Conservation (phyloP, 2,113 vertebrate species). For the Melanostigma gelatinosum region DNA sequence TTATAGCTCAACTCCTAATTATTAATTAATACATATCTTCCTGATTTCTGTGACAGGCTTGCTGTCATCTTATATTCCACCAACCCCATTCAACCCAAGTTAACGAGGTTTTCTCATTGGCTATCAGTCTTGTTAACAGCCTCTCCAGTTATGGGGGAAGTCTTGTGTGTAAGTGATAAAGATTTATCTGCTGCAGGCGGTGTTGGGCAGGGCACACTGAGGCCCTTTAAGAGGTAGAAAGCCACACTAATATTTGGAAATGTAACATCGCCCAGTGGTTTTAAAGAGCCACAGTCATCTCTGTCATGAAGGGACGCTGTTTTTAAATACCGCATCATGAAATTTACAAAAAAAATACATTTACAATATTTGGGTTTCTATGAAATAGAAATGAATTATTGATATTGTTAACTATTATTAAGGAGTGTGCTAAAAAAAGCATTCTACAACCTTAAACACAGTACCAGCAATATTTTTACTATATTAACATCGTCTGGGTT, state of each 20-base stretch:
- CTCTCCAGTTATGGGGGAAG: slow-evolving; percentile 62
- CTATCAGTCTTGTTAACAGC: slow-evolving; percentile 73
- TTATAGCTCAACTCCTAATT: not conserved
- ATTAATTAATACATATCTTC: not conserved
- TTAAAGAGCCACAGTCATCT: not conserved
- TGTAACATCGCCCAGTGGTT: not conserved
- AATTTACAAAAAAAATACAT: not conserved
- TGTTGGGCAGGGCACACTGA: slow-evolving; percentile 64
- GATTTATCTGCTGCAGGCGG: slow-evolving; percentile 79
- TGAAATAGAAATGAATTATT: not conserved
- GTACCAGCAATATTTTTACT: slow-evolving; percentile 1
- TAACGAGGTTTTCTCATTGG: slow-evolving; percentile 37
- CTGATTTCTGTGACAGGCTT: not conserved
- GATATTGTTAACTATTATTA: not conserved
- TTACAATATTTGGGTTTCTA: not conserved
- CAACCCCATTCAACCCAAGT: not conserved
- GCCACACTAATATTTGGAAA: slow-evolving; percentile 31
- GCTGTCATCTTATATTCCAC: slow-evolving; percentile 2
- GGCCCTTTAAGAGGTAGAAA: slow-evolving; percentile 65
- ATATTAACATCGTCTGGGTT: not conserved
- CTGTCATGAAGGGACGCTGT: not conserved
- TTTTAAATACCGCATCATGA: not conserved
- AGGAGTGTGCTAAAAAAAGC: slow-evolving; percentile 10
- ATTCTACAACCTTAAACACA: not conserved
- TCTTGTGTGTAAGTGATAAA: slow-evolving; percentile 81